A percentile compares a stretch with the other conserved stretches of the same genome.
phyloP scores from a whole-genome alignment of 2,888 invertebrate species.

The Tenthredo notha region DNA sequence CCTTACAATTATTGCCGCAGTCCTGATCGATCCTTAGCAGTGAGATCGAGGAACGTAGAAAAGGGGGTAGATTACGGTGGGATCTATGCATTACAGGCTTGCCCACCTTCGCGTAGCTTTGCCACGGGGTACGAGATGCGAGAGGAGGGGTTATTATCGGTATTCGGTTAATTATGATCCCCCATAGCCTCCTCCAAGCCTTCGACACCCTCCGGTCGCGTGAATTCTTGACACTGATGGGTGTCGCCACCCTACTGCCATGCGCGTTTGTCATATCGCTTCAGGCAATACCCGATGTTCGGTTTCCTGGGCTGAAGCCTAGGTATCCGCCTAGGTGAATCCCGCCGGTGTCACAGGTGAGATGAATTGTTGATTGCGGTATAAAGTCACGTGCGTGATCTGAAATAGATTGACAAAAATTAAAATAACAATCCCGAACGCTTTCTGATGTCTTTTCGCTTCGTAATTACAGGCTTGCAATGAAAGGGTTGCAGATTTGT shows the following conservation, averaged over 20 bases:
- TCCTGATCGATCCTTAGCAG: background rate
- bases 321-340: background rate
- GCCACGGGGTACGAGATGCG: slow-evolving; percentile 21
- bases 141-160: slow-evolving; percentile 75
- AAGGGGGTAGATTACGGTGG: background rate
- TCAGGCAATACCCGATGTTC: slow-evolving; percentile 69
- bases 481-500: background rate
- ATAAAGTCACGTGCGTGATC: background rate
- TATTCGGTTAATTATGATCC: slow-evolving; percentile 78
- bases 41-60: background rate
- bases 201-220: slow-evolving; percentile 62
- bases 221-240: slow-evolving; percentile 77
- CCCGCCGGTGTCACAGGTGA: background rate
- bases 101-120: slow-evolving; percentile 5
- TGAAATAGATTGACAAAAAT: background rate
- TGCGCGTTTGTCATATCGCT: slow-evolving; percentile 77
- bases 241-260: slow-evolving; percentile 75
- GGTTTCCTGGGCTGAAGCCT: background rate
- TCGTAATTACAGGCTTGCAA: background rate
- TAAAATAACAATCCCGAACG: background rate
- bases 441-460: background rate
- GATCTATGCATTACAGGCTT: slow-evolving; percentile 59
- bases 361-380: background rate
- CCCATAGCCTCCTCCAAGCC: slow-evolving; percentile 63
- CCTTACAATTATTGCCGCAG: background rate